Evolutionary conservation across 2,797 vertebrate genomes (phyloP), one percentile per base, ranked within the genome.

Genomic region (Pristis pectinata): DNA sequence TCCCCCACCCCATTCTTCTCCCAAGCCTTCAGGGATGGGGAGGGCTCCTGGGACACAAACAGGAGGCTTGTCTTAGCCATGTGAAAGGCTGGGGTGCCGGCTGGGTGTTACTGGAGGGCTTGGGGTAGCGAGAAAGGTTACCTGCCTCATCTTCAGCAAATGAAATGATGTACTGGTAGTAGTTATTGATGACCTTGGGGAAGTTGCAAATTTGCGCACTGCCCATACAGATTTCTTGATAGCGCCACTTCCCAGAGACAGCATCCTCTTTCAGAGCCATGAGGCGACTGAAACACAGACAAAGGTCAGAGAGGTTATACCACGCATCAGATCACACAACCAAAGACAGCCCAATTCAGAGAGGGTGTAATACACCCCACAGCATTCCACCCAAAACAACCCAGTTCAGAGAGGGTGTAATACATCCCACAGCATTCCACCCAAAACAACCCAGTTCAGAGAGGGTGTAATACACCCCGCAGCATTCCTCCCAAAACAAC

Each of bases 221-320:
- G 94, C 97, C 98, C 98, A 98, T 98, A 94, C 98, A 98, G 95
- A 98, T 95, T 96, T 98, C 98, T 70, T 96, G 97, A 96, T 98
- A 98, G 74, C 96, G 95, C 98, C 98, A 98, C 94, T 96, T 95
- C 17, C 97, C 97, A 3, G 97, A 97, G 74, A 94, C 95, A 1
- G 72, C 9, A 41, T 97, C 96, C 95, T 98, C 98, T 95, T 95
- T 98, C 6, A 98, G 96, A 59, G 98, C 98, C 98, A 98, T 98
- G 89, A 98, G 96, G 76, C 97, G 97, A 94, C 98, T 98, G 44
- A 64, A 94, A 67, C 72, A 61, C n/a, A 67, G 5, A n/a, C 30
- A 44, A 74, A 11, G 6, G 13, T 22, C 56, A 8, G 9, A 77
- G 27, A 77, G 11, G 34, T 22, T 27, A 7, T 30, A 34, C 27